A percentile compares a stretch with the other conserved stretches of the same genome.
Conservation (phyloP, 92 coral and sea anemone genomes). For the Porites evermanni region DNA sequence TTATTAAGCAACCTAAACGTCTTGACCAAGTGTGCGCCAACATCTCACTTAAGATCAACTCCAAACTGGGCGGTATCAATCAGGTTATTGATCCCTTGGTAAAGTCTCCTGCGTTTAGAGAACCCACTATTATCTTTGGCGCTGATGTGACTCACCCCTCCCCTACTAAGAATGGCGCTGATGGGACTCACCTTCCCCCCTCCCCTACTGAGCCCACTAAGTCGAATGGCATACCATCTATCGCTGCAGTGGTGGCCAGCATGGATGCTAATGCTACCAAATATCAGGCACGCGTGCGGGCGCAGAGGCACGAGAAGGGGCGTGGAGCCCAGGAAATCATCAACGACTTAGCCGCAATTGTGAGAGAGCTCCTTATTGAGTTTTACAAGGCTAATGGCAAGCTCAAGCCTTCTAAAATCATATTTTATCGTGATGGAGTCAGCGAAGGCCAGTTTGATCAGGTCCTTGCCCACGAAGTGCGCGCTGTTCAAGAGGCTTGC, state of each 20-base stretch:
- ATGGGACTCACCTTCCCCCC: too few species aligned
- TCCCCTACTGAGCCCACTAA: too few species aligned
- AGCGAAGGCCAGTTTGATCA: constrained; percentile 97
- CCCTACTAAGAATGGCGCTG: constrained; percentile 81
- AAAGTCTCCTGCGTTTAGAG: constrained; percentile 63
- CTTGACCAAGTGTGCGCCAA: constrained; percentile 96
- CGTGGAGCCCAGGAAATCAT: constrained; percentile 87
- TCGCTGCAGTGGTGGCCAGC: constrained; percentile 97
- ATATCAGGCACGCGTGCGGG: constrained; percentile 86
- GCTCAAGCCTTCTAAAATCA: constrained; percentile 55
- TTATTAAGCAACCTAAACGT: constrained; percentile 52
- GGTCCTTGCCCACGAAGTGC: constrained; percentile 84
- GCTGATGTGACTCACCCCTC: constrained; percentile 98
- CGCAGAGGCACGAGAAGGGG: constrained; percentile 75
- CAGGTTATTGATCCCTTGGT: constrained; percentile 69
- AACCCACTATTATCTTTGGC: constrained; percentile 85
- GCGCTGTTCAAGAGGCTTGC: constrained; percentile 96
- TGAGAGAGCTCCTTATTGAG: constrained; percentile 67
- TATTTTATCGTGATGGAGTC: constrained; percentile 85
- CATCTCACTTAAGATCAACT: constrained; percentile 91
- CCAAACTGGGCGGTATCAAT: constrained; percentile 89
- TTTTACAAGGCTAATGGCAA: constrained; percentile 39
- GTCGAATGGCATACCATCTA: constrained; percentile 85
- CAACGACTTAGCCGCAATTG: constrained; percentile 71
- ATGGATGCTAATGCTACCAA: constrained; percentile 79